Percentiles rank a stretch among this genome's conserved stretches.
Conservation (phyloP, 2,888 invertebrate species). For the Xestia sexstrigata region DNA sequence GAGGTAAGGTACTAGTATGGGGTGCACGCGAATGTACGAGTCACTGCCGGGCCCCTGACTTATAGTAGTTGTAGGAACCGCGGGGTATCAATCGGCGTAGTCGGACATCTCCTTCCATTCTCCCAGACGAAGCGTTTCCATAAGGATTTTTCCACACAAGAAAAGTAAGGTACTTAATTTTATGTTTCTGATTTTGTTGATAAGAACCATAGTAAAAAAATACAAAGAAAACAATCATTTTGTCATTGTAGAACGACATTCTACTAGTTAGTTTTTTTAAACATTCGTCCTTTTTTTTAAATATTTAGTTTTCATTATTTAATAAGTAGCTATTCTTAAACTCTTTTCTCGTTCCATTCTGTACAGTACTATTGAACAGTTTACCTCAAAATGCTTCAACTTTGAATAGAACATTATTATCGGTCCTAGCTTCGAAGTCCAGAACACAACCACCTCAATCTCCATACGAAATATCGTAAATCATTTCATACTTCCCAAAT, state of each 20-base stretch:
- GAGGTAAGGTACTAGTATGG: background rate
- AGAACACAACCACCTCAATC: constrained; percentile 36
- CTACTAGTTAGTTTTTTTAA: background rate
- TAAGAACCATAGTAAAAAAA: background rate
- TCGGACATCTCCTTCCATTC: background rate
- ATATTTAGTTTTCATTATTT: too few relatives aligned
- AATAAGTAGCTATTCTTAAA: background rate
- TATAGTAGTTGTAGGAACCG: background rate
- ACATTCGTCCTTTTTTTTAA: background rate
- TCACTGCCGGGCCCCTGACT: background rate
- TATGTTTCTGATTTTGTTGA: background rate
- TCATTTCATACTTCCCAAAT: constrained; percentile 58
- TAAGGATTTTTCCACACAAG: too few relatives aligned
- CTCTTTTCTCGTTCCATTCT: background rate
- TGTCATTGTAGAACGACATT: background rate
- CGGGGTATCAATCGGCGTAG: background rate
- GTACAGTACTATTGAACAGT: background rate
- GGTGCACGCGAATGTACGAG: background rate
- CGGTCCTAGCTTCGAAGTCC: background rate
- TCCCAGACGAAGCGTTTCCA: background rate
- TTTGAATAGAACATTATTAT: background rate
- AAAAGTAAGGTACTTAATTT: background rate
- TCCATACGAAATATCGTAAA: constrained; percentile 51
- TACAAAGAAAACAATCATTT: background rate
- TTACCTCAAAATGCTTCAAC: background rate